phyloP scores from a whole-genome alignment of 2,797 vertebrate species.

The Pogonophryne albipinna region DNA sequence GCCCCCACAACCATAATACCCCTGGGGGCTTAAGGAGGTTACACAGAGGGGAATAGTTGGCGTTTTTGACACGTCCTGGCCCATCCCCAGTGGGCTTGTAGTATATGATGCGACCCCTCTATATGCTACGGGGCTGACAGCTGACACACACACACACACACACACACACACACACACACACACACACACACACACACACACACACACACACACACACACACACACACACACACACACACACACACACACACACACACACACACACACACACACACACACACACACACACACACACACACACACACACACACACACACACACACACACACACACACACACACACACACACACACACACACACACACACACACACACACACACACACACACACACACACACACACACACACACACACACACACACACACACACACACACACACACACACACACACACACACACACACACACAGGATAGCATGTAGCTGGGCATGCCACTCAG shows the following conservation, averaged over 20 bases:
- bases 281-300: slow-evolving; percentile 49
- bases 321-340: slow-evolving; percentile 32
- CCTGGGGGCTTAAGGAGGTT: slow-evolving; percentile 50
- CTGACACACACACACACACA: slow-evolving; percentile 57
- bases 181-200: slow-evolving; percentile 45
- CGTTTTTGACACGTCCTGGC: slow-evolving; percentile 60
- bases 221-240: slow-evolving; percentile 31
- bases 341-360: slow-evolving; percentile 49
- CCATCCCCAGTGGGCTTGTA: slow-evolving; percentile 31
- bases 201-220: slow-evolving; percentile 47
- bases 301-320: slow-evolving; percentile 45
- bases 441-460: slow-evolving; percentile 48
- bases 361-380: slow-evolving; percentile 41
- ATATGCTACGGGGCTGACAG: slow-evolving; percentile 64
- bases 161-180: slow-evolving; percentile 47
- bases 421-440: slow-evolving; percentile 40
- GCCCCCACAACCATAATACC: slow-evolving; percentile 29
- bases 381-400: slow-evolving; percentile 50
- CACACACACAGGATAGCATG: slow-evolving; percentile 61
- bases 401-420: slow-evolving; percentile 43
- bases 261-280: slow-evolving; percentile 43
- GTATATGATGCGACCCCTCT: slow-evolving; percentile 48
- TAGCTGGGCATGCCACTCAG: slow-evolving; percentile 53
- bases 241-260: slow-evolving; percentile 51
- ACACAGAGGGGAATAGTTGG: slow-evolving; percentile 52